Base-by-base conservation (phyloP, 2,113 vertebrate species). In the Vanacampus margaritifer region DNA sequence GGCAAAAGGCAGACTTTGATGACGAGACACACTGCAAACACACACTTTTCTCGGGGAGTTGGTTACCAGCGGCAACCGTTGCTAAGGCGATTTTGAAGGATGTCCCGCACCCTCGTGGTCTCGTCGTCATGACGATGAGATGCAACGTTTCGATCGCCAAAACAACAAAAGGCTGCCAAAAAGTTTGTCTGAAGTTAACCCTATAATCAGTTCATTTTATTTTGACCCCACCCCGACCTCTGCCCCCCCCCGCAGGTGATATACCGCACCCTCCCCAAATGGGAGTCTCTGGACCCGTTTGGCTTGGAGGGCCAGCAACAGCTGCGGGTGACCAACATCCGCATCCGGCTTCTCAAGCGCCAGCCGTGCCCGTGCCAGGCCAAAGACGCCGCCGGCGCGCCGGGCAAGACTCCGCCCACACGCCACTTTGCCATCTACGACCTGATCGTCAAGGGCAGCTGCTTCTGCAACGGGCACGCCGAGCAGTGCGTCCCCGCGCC, bases 401-500 rank as follows among this genome's bases (percentile, higher is more conserved):
- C n/a, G 13, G 28, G 23, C 13, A 66, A 70, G 35, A 54, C 58
- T 10, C 89, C 85, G 0, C 88, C 83, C 0, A 65, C 89, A 11
- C 90, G 77, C 12, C 94, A 95, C 87, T 98, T 95, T 0, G 95
- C 95, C 11, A 65, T 99, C 87, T 98, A 96, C 0, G 96, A 99
- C 87, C 94, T 98, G 81, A 96, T 99, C 1, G 93, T 95, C 75
- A 98, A 96, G 86, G 97, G 97, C 73, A 98, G 95, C 90, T 98
- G 97, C 86, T 94, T 96, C 89, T 99, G 97, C 75, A 95, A 97
- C 0, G 96, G 97, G 69, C 96, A 98, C 0, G 95, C 96, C 0
- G 95, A 98, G 79, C 94, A 93, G 60, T 98, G 97, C 13, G 26
- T 93, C 2, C 93, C 95, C 0, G 87, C 93, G 0, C 57, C 88